These are phyloP conservation scores for Meta bourneti DNA, from an alignment of 2,888 invertebrate genomes.

Conservation along the genomic window DNA sequence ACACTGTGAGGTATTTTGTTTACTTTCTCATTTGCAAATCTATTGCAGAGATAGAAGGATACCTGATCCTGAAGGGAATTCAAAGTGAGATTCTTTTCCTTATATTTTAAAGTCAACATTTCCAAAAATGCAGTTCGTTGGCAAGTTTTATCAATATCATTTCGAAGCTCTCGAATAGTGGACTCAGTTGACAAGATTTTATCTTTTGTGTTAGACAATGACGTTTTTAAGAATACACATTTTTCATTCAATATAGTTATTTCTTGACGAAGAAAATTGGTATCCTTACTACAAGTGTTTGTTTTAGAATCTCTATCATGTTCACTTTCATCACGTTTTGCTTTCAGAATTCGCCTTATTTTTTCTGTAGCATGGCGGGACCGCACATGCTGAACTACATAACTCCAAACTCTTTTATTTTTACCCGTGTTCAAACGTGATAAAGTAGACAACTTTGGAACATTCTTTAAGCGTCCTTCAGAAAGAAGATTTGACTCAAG, in stretches of 20 bases:
- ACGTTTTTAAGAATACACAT: not conserved
- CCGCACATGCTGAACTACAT: constrained; percentile 32
- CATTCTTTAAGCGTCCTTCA: constrained; percentile 5
- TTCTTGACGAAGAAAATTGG: not conserved
- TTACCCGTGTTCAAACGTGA: not conserved
- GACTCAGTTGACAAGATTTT: not conserved
- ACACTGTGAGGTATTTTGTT: not conserved
- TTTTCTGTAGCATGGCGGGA: not conserved
- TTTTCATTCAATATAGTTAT: not conserved
- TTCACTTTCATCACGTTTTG: not conserved
- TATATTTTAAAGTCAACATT: not conserved
- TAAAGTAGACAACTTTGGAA: constrained; percentile 1
- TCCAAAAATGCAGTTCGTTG: constrained; percentile 15
- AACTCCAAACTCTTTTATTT: constrained; percentile 37
- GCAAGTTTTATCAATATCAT: not conserved
- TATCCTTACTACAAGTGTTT: not conserved
- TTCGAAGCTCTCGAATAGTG: not conserved
- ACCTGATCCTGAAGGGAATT: not conserved
- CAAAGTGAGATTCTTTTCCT: not conserved
- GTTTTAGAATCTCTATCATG: not conserved
- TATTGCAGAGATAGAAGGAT: not conserved
- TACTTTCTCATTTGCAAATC: not conserved
- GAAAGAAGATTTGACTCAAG: constrained; percentile 15
- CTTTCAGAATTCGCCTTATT: not conserved
- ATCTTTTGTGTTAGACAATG: not conserved